phyloP scores from a whole-genome alignment of 2,888 invertebrate genomes.

The Eilema griseolum region DNA sequence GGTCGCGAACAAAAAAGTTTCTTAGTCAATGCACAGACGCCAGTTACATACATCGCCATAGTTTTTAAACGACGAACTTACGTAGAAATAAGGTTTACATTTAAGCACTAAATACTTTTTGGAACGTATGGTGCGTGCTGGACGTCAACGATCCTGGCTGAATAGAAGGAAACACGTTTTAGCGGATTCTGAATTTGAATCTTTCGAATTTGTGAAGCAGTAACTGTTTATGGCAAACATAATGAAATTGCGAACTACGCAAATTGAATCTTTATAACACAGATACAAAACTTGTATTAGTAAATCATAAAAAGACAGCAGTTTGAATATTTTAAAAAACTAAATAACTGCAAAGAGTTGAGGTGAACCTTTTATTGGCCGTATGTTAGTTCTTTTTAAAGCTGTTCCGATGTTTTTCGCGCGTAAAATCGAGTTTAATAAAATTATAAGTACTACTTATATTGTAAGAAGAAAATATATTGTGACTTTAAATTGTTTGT shows the following conservation, averaged over 20 bases:
- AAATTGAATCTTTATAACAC: constrained; percentile 31
- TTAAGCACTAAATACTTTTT: constrained; percentile 58
- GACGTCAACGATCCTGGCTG: constrained; percentile 69
- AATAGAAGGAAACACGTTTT: constrained; percentile 77
- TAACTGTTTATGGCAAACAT: constrained; percentile 31
- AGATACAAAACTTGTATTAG: constrained; percentile 22
- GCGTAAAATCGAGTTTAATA: constrained; percentile 36
- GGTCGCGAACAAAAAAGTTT: constrained; percentile 65
- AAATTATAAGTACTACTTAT: too few species aligned
- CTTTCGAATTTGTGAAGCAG: constrained; percentile 55
- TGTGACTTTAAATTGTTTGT: too few species aligned
- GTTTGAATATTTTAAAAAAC: constrained; percentile 24
- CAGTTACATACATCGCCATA: constrained; percentile 46
- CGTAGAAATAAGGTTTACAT: constrained; percentile 75
- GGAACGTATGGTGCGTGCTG: constrained; percentile 62
- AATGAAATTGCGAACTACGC: constrained; percentile 13
- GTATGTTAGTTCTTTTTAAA: constrained; percentile 33
- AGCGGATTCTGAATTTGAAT: constrained; percentile 68
- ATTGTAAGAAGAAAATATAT: too few species aligned
- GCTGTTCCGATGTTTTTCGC: constrained; percentile 44
- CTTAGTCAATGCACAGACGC: constrained; percentile 54
- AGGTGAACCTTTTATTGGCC: constrained; percentile 28
- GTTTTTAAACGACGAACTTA: constrained; percentile 61
- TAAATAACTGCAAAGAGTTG: constrained; percentile 25
- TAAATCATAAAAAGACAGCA: constrained; percentile 14